Percentiles rank a stretch among this genome's conserved stretches.
Evolutionary conservation across 2,113 vertebrate genomes (phyloP).

Genomic region (Cryptoleucopteryx plumbea): DNA sequence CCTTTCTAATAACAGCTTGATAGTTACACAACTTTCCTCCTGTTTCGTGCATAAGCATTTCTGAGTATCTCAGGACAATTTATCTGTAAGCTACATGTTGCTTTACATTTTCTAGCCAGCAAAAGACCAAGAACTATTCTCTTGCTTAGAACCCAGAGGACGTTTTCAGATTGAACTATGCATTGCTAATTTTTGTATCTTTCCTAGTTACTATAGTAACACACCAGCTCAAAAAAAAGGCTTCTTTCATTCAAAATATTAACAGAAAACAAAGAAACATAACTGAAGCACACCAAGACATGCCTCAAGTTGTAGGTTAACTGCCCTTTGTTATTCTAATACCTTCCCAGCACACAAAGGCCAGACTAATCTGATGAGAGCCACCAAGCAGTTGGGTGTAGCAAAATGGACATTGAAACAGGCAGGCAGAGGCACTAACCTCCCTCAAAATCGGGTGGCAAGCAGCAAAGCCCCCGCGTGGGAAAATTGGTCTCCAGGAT

Average conservation of each 20-base stretch:
- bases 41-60: background rate
- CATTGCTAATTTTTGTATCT: background rate
- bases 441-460: background rate
- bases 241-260: background rate
- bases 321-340: background rate
- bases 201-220: conserved; percentile 12
- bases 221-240: background rate
- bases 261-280: background rate
- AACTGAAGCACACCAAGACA: background rate
- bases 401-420: background rate
- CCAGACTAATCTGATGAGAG: background rate
- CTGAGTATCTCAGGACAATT: background rate
- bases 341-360: background rate
- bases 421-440: background rate
- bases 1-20: background rate
- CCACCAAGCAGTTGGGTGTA: background rate
- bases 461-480: background rate
- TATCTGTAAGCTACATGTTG: background rate
- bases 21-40: background rate
- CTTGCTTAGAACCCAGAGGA: background rate
- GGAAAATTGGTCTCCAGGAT: background rate
- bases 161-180: background rate
- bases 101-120: background rate
- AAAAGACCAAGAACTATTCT: background rate
- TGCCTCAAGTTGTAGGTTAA: background rate